These are phyloP conservation scores for Venturia canescens DNA, from an alignment of 1,140 invertebrate genomes.

Conservation along the genomic window DNA sequence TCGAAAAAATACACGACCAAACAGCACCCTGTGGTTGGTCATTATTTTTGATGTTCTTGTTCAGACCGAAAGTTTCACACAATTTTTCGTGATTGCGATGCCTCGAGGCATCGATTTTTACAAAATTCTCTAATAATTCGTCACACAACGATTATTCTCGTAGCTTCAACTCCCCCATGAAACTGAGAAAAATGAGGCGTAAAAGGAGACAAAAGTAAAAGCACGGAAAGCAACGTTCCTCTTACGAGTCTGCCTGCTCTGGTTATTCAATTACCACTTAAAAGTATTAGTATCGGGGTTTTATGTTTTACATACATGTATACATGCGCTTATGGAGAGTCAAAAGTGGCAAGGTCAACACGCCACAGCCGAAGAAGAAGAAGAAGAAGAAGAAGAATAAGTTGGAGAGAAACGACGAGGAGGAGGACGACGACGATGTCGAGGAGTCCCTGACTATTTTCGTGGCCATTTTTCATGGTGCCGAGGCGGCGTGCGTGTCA, in stretches of 20 bases:
- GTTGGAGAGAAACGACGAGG: not conserved
- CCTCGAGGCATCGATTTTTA: no score
- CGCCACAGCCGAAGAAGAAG: constrained; percentile 8
- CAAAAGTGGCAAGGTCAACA: constrained; percentile 25
- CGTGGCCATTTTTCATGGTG: constrained; percentile 42
- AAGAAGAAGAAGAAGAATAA: not conserved
- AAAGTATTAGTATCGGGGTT: constrained; percentile 3
- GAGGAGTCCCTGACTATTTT: constrained; percentile 44
- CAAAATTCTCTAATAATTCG: not conserved
- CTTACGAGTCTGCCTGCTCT: not conserved
- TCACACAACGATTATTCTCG: not conserved
- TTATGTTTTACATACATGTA: not conserved
- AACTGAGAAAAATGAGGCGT: not conserved
- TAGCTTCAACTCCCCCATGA: not conserved
- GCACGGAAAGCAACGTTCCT: not conserved
- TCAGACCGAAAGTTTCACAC: no score
- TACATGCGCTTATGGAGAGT: not conserved
- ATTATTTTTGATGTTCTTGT: no score
- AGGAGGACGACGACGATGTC: constrained; percentile 23
- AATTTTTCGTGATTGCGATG: no score
- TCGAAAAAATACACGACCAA: no score
- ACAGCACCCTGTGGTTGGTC: no score
- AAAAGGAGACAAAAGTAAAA: constrained; percentile 2
- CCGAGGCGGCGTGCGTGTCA: constrained; percentile 45
- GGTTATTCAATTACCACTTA: constrained; percentile 11